phyloP scores from a whole-genome alignment of 2,888 invertebrate genomes.

The Dendrolimus pini region DNA sequence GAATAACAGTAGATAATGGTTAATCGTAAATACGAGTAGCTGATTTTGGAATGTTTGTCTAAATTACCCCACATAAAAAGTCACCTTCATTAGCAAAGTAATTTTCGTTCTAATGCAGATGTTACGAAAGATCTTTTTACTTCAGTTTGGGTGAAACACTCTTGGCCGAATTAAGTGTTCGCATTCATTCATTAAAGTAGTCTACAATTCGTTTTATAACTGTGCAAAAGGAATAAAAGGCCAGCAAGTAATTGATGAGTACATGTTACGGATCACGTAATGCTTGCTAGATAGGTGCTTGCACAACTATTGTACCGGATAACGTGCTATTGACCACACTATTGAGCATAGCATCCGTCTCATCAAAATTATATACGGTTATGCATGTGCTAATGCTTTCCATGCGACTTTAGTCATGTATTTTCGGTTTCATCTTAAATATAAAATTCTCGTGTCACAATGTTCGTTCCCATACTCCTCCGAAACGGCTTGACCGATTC shows the following conservation, averaged over 20 bases:
- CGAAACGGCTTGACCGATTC: too few species aligned
- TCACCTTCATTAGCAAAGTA: neutral
- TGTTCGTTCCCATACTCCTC: too few species aligned
- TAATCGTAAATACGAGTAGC: too few species aligned
- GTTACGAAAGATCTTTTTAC: neutral
- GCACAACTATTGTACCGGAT: constrained; percentile 17
- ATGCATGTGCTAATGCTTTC: too few species aligned
- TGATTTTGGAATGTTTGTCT: neutral
- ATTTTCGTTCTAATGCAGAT: neutral
- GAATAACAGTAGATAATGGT: too few species aligned
- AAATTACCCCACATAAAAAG: neutral
- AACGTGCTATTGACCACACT: constrained; percentile 16
- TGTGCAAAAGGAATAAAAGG: constrained; percentile 8
- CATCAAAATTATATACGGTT: neutral
- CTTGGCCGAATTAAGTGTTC: neutral
- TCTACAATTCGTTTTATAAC: neutral
- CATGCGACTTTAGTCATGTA: too few species aligned
- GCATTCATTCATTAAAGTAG: neutral
- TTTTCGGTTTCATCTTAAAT: too few species aligned
- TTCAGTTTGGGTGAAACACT: neutral
- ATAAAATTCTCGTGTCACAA: too few species aligned
- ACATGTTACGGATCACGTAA: constrained; percentile 29
- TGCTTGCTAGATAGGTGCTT: constrained; percentile 22
- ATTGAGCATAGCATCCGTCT: constrained; percentile 12
- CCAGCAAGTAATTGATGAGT: constrained; percentile 29